Evolutionary conservation across 2,797 vertebrate species (phyloP).

Genomic region (Sebastes kiyomatsui): DNA sequence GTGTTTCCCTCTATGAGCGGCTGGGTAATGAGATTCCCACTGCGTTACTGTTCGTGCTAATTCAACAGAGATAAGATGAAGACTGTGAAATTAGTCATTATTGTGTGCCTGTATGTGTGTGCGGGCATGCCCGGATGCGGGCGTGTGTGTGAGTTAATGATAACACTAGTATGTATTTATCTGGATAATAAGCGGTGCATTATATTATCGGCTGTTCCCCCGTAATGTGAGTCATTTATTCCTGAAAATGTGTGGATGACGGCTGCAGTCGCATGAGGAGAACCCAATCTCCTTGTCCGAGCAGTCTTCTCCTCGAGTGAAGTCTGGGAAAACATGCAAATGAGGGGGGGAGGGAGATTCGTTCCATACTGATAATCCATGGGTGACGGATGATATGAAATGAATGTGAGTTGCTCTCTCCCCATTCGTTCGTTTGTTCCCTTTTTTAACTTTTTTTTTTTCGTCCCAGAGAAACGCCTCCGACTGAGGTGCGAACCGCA

Average conservation of each 20-base stretch:
- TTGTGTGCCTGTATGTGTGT: conserved; percentile 21
- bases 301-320: conserved; percentile 2
- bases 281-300: conserved; percentile 20
- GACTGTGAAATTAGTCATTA: conserved; percentile 62
- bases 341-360: conserved; percentile 58
- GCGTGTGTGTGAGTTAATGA: conserved; percentile 30
- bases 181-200: conserved; percentile 35
- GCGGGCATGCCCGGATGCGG: not conserved
- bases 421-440: conserved; percentile 19
- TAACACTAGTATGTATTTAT: conserved; percentile 47
- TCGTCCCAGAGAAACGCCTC: not conserved
- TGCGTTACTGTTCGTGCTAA: conserved; percentile 19
- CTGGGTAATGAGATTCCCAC: conserved; percentile 36
- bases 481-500: not conserved
- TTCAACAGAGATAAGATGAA: conserved; percentile 50
- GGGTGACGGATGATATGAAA: conserved; percentile 50
- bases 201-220: conserved; percentile 12
- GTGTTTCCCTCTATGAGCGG: not conserved
- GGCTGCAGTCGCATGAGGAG: conserved; percentile 13
- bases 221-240: conserved; percentile 41
- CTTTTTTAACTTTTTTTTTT: conserved; percentile 2
- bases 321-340: conserved; percentile 69
- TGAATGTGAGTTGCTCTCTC: conserved; percentile 32
- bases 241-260: conserved; percentile 14
- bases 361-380: conserved; percentile 52